Evolutionary conservation across 2,888 invertebrate genomes (phyloP).

Genomic region (Chrysotoxum bicinctum): DNA sequence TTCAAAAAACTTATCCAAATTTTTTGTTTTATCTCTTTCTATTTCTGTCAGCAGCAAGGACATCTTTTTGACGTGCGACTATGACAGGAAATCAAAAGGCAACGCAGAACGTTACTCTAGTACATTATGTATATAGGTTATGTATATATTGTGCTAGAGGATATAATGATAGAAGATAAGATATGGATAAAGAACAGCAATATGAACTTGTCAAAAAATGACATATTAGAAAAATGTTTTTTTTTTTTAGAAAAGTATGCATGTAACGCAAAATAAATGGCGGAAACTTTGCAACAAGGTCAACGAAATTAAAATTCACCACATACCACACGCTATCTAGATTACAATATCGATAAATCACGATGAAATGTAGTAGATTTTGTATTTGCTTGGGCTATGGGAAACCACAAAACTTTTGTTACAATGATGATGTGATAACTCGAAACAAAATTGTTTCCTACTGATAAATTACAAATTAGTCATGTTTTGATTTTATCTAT

Average conservation of each 20-base stretch:
- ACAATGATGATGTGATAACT: slow-evolving; percentile 13
- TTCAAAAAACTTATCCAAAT: slow-evolving; percentile 48
- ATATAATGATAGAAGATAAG: neutral
- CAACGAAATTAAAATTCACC: slow-evolving; percentile 12
- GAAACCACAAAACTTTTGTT: neutral
- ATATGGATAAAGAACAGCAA: neutral
- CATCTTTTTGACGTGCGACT: slow-evolving; percentile 59
- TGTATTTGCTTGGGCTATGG: neutral
- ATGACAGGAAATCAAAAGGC: slow-evolving; percentile 18
- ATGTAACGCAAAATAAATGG: neutral
- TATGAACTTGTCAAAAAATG: slow-evolving; percentile 36
- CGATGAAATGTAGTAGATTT: neutral
- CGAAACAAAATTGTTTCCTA: slow-evolving; percentile 47
- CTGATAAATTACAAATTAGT: slow-evolving; percentile 37
- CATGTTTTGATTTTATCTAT: neutral
- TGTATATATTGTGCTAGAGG: neutral
- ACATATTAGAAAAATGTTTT: neutral
- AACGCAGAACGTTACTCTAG: neutral
- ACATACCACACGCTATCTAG: neutral
- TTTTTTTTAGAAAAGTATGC: too few species aligned
- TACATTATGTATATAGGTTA: too few species aligned
- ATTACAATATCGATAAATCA: slow-evolving; percentile 44
- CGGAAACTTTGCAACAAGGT: slow-evolving; percentile 24
- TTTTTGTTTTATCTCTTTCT: slow-evolving; percentile 2
- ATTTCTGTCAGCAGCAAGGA: slow-evolving; percentile 55